Conservation (phyloP, 2,888 invertebrate species). For the Epinotia bilunana region DNA sequence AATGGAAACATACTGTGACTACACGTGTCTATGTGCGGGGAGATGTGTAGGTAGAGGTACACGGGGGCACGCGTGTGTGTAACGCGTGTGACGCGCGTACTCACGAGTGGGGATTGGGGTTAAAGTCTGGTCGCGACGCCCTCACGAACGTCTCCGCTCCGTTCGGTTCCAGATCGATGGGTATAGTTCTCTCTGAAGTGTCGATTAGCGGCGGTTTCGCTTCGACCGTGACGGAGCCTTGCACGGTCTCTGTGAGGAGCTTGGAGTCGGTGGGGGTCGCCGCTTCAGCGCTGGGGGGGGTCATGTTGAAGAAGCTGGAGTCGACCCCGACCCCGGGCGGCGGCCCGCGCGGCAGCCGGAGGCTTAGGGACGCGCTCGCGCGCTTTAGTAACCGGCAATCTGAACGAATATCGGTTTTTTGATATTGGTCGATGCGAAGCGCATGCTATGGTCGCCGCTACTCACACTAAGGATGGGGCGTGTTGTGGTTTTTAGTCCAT, state of each 20-base stretch:
- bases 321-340: conserved; percentile 75
- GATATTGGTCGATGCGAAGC: conserved; percentile 39
- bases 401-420: conserved; percentile 60
- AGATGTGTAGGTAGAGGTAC: no score
- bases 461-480: conserved; percentile 45
- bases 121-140: conserved; percentile 72
- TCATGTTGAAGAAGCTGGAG: conserved; percentile 73
- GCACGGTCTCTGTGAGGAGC: conserved; percentile 54
- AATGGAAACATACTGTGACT: conserved; percentile 83
- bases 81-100: conserved; percentile 65
- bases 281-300: conserved; percentile 79
- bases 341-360: conserved; percentile 75
- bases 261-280: conserved; percentile 64
- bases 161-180: conserved; percentile 47
- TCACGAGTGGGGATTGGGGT: conserved; percentile 82
- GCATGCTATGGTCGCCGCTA: conserved; percentile 42
- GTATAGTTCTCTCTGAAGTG: conserved; percentile 40
- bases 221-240: conserved; percentile 45
- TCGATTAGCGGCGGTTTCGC: conserved; percentile 45
- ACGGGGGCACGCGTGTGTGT: conserved; percentile 64
- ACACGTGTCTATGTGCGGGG: conserved; percentile 50
- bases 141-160: conserved; percentile 60
- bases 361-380: conserved; percentile 75
- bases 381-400: conserved; percentile 82
- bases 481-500: conserved; percentile 46